Evolutionary conservation across 2,888 invertebrate species (phyloP).

Genomic region (Tuta absoluta): DNA sequence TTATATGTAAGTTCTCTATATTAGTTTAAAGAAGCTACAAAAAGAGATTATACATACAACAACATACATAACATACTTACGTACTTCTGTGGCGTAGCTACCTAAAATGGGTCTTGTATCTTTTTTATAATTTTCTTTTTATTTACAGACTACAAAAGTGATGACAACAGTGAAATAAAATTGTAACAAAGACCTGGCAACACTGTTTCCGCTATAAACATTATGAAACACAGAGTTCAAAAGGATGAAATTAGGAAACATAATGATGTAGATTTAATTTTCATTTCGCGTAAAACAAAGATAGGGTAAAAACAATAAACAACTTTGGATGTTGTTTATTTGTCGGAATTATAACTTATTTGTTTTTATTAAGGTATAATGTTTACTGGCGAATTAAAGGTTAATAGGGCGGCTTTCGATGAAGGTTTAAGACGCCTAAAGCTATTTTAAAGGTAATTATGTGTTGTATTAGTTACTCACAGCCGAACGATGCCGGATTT

Average conservation of each 20-base stretch:
- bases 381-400: neutral
- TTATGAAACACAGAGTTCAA: neutral
- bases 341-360: neutral
- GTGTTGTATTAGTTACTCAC: neutral
- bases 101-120: too few relatives aligned
- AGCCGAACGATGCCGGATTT: too few relatives aligned
- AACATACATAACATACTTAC: too few relatives aligned
- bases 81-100: too few relatives aligned
- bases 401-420: neutral
- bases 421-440: neutral
- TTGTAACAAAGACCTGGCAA: conserved; percentile 1
- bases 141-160: neutral
- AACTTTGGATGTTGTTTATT: conserved; percentile 3
- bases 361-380: conserved; percentile 6
- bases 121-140: too few relatives aligned
- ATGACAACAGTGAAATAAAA: neutral
- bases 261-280: conserved; percentile 8
- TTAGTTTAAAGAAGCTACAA: too few relatives aligned
- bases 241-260: neutral
- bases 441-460: neutral
- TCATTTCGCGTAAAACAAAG: conserved; percentile 11
- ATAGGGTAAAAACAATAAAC: conserved; percentile 2
- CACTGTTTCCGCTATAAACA: conserved; percentile 5
- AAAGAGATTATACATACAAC: too few relatives aligned
- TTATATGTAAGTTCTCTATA: too few relatives aligned